Evolutionary conservation across 2,888 invertebrate genomes (phyloP), one percentile per base, ranked within the genome.

Genomic region (Agonum fuliginosum): DNA sequence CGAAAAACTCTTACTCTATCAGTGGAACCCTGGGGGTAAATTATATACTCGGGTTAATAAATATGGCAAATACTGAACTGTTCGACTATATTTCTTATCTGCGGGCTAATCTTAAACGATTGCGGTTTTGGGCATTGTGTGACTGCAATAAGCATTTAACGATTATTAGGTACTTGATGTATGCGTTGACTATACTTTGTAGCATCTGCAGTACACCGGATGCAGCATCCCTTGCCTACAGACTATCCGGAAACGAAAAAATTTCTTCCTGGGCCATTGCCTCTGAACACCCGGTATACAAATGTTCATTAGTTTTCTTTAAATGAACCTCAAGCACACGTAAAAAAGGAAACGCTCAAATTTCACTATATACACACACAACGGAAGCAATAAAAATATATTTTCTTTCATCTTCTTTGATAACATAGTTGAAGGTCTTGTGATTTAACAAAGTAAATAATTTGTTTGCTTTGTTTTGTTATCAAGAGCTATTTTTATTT

Each of bases 161-260:
- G n/a, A n/a, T n/a, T n/a, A n/a, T n/a, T n/a, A n/a, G n/a, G n/a
- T n/a, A n/a, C n/a, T n/a, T n/a, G n/a, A n/a, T n/a, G n/a, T n/a
- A n/a, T n/a, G n/a, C n/a, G n/a, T n/a, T n/a, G n/a, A n/a, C n/a
- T 30, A 30, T 30, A 30, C 8, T 30, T 30, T 30, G 3, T 5
- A 5, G 8, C 30, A 30, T 8, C 30, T 30, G 8, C 3, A 30
- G 30, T 30, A n/a, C 22, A 70, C 70, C 48, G 70, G 70, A 70
- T 70, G 70, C 24, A 20, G 48, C 48, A 70, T 69, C 69, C 70
- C 70, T 70, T 30, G 19, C 17, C n/a, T 10, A 10, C 27, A n/a
- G 1, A 34, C 20, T 10, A 24, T 48, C 22, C 70, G 70, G 70
- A 70, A 70, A 70, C 30, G 70, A 70, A 70, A 48, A 70, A 46